A percentile compares a stretch with the other conserved stretches of the same genome.
These are phyloP conservation scores for Trichonephila clavata DNA, from an alignment of 1,140 invertebrate species.

Conservation along the genomic window DNA sequence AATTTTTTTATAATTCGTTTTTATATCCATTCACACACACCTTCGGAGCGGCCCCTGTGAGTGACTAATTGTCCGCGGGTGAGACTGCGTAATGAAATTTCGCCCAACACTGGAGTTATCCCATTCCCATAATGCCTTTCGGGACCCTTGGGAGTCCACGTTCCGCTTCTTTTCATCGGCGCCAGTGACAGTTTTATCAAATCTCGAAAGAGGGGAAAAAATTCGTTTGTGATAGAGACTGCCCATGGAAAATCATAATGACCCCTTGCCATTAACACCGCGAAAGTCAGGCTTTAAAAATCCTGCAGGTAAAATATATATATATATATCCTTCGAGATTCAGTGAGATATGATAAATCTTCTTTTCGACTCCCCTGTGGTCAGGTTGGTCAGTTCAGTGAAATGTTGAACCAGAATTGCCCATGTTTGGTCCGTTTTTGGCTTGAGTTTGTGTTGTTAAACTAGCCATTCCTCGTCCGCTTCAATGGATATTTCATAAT, in stretches of 20 bases:
- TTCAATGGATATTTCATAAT: too few species aligned
- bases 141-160: not conserved
- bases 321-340: not conserved
- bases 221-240: not conserved
- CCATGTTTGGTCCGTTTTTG: not conserved
- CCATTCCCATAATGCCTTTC: slow-evolving; percentile 73
- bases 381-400: not conserved
- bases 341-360: slow-evolving; percentile 69
- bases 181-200: slow-evolving; percentile 75
- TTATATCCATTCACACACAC: not conserved
- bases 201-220: slow-evolving; percentile 46
- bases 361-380: not conserved
- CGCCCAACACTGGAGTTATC: slow-evolving; percentile 40
- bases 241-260: slow-evolving; percentile 55
- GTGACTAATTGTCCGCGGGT: slow-evolving; percentile 63
- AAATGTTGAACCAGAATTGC: not conserved
- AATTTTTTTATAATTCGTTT: slow-evolving; percentile 66
- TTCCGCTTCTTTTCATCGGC: slow-evolving; percentile 50
- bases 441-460: too few species aligned
- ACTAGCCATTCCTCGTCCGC: too few species aligned
- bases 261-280: slow-evolving; percentile 70
- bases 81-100: slow-evolving; percentile 67
- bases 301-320: not conserved
- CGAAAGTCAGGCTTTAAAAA: slow-evolving; percentile 45
- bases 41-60: slow-evolving; percentile 7